Conservation (phyloP, 2,888 invertebrate genomes). For the Gastrophysa polygoni region DNA sequence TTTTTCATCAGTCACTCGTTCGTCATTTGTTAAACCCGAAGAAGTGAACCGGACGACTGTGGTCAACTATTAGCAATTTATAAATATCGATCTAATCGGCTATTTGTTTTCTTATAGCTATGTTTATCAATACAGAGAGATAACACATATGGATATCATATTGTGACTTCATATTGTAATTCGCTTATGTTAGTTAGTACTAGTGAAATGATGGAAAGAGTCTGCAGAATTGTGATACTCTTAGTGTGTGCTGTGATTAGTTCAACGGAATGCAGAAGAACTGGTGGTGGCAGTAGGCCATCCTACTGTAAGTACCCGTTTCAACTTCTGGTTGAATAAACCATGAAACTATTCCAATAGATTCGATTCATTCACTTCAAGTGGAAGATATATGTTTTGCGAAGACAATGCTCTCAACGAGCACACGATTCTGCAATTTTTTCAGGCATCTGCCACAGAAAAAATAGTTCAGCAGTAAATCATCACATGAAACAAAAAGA, state of each 20-base stretch:
- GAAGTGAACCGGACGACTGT: not conserved
- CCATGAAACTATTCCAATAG: too few species aligned
- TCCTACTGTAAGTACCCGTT: not conserved
- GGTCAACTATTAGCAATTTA: not conserved
- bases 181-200: not conserved
- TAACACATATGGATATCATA: not conserved
- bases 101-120: not conserved
- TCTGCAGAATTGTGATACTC: conserved; percentile 5
- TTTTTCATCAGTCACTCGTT: too few species aligned
- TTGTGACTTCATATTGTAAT: not conserved
- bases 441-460: too few species aligned
- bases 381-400: too few species aligned
- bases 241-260: conserved; percentile 1
- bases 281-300: conserved; percentile 8
- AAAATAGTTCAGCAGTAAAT: too few species aligned
- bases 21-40: too few species aligned
- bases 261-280: conserved; percentile 15
- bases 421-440: too few species aligned
- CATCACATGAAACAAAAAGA: too few species aligned
- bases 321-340: not conserved
- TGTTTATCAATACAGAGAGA: not conserved
- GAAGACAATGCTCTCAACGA: too few species aligned
- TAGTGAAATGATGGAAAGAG: conserved; percentile 2
- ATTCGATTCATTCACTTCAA: too few species aligned
- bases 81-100: not conserved